Conservation (phyloP, 2,113 vertebrate genomes). For the human (Homo sapiens) region DNA sequence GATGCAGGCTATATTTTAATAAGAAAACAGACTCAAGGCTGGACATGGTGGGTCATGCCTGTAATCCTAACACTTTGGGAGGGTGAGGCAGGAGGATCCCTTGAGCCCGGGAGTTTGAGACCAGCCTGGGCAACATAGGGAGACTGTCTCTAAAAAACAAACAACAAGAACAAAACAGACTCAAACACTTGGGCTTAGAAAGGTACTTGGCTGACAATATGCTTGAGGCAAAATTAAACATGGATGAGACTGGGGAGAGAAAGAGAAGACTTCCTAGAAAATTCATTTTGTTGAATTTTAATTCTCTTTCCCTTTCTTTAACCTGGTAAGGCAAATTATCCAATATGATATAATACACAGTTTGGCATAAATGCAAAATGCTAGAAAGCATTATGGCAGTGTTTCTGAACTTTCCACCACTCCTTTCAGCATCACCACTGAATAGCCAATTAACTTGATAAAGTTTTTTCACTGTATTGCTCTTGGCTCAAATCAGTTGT, state of each 20-base stretch:
- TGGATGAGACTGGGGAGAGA: background rate
- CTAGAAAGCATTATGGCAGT: background rate
- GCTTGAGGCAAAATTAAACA: background rate
- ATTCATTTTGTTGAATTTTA: background rate
- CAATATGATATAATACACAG: background rate
- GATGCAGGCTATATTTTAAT: background rate
- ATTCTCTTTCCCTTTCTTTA: background rate
- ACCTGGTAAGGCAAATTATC: background rate
- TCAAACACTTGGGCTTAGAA: background rate
- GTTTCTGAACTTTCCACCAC: background rate
- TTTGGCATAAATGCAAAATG: background rate
- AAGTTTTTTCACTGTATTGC: background rate
- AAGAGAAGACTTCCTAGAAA: conserved; percentile 1
- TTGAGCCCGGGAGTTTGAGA: too few relatives aligned
- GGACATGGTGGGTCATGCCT: too few relatives aligned
- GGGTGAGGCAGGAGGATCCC: too few relatives aligned
- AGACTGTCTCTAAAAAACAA: too few relatives aligned
- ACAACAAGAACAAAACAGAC: background rate
- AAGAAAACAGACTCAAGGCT: too few relatives aligned
- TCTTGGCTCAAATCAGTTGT: background rate
- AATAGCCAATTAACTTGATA: background rate
- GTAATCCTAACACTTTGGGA: too few relatives aligned
- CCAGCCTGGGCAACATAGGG: too few relatives aligned
- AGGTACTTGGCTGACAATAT: background rate
- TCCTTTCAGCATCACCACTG: background rate